Evolutionary conservation across 2,113 vertebrate genomes (phyloP).

Genomic region (Paracanthobrama guichenoti): DNA sequence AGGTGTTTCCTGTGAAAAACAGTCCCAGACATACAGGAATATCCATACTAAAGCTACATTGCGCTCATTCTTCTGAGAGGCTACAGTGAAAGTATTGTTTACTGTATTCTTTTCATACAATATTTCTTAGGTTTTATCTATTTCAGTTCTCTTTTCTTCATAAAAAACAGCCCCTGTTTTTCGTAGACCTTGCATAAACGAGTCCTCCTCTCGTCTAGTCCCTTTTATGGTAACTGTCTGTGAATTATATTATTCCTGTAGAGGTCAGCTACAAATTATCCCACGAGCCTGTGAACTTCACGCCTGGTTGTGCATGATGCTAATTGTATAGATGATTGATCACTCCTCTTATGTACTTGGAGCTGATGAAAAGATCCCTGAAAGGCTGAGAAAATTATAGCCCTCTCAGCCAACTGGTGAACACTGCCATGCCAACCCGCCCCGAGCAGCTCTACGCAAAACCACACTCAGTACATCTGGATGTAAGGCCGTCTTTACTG

Average conservation of each 20-base stretch:
- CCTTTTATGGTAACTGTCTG: slow-evolving; percentile 42
- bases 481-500: slow-evolving; percentile 61
- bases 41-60: not conserved
- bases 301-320: slow-evolving; percentile 52
- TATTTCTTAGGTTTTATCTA: not conserved
- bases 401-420: slow-evolving; percentile 58
- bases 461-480: slow-evolving; percentile 59
- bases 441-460: slow-evolving; percentile 53
- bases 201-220: not conserved
- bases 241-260: slow-evolving; percentile 42
- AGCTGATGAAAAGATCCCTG: slow-evolving; percentile 66
- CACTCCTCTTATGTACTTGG: slow-evolving; percentile 66
- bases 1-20: slow-evolving; percentile 28
- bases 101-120: not conserved
- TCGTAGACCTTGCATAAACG: not conserved
- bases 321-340: slow-evolving; percentile 73
- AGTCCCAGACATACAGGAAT: not conserved
- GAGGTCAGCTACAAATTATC: slow-evolving; percentile 40
- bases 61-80: not conserved
- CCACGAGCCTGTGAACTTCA: slow-evolving; percentile 22
- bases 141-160: not conserved
- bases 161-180: not conserved
- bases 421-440: slow-evolving; percentile 65
- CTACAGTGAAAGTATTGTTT: not conserved
- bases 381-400: slow-evolving; percentile 56